Conservation (phyloP, 2,113 vertebrate species). For the Pseudolaguvia tuberculata region DNA sequence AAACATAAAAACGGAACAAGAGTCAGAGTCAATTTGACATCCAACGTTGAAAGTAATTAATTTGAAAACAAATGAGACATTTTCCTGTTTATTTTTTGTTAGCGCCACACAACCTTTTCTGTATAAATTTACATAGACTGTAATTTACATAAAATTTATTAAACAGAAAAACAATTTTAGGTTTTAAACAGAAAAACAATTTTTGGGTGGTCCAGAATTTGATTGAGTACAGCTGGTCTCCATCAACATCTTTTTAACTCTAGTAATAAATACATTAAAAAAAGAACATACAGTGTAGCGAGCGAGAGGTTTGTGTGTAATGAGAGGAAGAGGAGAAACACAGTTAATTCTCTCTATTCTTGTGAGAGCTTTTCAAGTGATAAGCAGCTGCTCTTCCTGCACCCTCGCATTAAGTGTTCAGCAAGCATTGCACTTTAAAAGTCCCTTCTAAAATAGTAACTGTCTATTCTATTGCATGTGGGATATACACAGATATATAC, state of each 20-base stretch:
- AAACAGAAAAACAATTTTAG: constrained; percentile 5
- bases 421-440: not conserved
- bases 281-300: not conserved
- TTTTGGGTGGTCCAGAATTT: not conserved
- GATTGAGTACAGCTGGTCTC: not conserved
- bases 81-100: constrained; percentile 1
- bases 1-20: no score
- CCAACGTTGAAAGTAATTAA: not conserved
- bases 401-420: not conserved
- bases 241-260: not conserved
- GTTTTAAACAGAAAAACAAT: no score
- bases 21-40: not conserved
- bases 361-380: no score
- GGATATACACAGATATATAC: not conserved
- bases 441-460: not conserved
- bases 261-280: not conserved
- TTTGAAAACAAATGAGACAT: not conserved
- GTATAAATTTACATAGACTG: not conserved
- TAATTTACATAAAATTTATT: no score
- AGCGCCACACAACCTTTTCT: not conserved
- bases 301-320: not conserved
- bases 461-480: not conserved
- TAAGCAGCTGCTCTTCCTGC: not conserved
- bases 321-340: not conserved
- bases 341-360: not conserved